These are phyloP conservation scores for Potamarius usumacintae DNA, from an alignment of 2,113 vertebrate species.

Conservation along the genomic window DNA sequence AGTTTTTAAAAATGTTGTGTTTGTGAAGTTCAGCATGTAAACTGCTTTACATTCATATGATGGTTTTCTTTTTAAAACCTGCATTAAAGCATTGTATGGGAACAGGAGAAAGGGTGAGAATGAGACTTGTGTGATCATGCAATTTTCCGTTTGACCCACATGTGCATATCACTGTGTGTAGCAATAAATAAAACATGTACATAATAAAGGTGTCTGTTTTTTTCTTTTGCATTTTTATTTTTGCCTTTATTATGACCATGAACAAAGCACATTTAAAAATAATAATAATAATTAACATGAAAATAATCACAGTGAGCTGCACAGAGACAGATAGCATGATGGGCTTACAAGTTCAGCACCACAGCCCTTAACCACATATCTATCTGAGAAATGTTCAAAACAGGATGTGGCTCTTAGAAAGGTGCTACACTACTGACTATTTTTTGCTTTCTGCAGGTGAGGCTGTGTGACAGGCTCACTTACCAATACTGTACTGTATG, in stretches of 20 bases:
- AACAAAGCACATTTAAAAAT: too few relatives aligned
- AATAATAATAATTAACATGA: too few relatives aligned
- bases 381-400: constrained; percentile 62
- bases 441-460: constrained; percentile 54
- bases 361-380: constrained; percentile 40
- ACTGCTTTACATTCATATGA: neutral
- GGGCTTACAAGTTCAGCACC: neutral
- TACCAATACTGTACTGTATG: neutral
- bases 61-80: neutral
- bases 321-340: neutral
- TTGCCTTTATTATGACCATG: neutral
- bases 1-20: neutral
- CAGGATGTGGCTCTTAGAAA: constrained; percentile 71
- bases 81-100: constrained; percentile 16
- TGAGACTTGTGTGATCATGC: neutral
- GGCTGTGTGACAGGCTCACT: constrained; percentile 2
- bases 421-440: constrained; percentile 51
- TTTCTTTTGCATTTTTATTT: neutral
- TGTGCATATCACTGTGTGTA: neutral
- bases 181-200: neutral
- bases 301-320: neutral
- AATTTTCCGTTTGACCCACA: constrained; percentile 5
- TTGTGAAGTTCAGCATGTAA: neutral
- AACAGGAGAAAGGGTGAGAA: neutral
- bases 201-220: neutral